phyloP scores from a whole-genome alignment of 2,113 vertebrate genomes.

The Elgaria multicarinata region DNA sequence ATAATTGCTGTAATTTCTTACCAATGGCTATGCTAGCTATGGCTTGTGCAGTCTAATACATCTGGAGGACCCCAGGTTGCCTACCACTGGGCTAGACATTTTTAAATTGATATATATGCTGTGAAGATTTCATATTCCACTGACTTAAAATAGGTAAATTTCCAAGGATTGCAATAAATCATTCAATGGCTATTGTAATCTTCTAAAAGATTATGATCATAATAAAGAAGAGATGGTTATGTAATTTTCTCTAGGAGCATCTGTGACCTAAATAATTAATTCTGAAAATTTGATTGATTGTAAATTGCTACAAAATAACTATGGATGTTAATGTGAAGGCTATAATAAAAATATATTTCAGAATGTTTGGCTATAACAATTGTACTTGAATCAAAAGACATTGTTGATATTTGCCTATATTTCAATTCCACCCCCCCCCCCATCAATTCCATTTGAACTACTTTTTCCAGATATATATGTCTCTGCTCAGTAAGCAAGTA shows the following conservation, averaged over 20 bases:
- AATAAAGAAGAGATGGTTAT: not conserved
- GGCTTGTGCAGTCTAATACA: too few relatives aligned
- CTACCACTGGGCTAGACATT: too few relatives aligned
- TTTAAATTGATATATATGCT: not conserved
- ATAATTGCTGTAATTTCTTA: too few relatives aligned
- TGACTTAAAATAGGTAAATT: not conserved
- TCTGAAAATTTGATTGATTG: slow-evolving; percentile 49
- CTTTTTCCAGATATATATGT: rapidly evolving
- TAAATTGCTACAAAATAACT: slow-evolving; percentile 59
- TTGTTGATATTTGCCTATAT: not conserved
- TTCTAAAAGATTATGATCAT: not conserved
- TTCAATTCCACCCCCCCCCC: not conserved
- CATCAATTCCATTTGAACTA: not conserved
- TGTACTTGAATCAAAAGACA: not conserved
- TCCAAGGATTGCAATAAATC: not conserved
- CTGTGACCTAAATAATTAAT: slow-evolving; percentile 45
- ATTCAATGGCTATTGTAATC: not conserved
- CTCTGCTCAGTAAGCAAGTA: not conserved
- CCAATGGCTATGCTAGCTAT: too few relatives aligned
- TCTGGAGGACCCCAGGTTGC: too few relatives aligned
- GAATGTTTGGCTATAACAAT: not conserved
- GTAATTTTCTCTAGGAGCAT: slow-evolving; percentile 35
- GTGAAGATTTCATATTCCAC: not conserved
- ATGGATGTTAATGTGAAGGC: slow-evolving; percentile 11
- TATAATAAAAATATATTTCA: not conserved